Evolutionary conservation across 2,113 vertebrate genomes (phyloP).

Genomic region (rabbit (Oryctolagus cuniculus)): mOryCun1.1 NC_091444.1:54444501-54445000

Average conservation of each 20-base stretch:
- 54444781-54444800: slow-evolving; percentile 34
- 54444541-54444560: slow-evolving; percentile 10
- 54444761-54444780: background rate
- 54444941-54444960: slow-evolving; percentile 69
- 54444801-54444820: background rate
- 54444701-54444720: slow-evolving; percentile 42
- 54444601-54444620: slow-evolving; percentile 43
- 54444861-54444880: slow-evolving; percentile 31
- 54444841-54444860: slow-evolving; percentile 5
- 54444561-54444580: slow-evolving; percentile 39
- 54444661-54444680: background rate
- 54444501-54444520: slow-evolving; percentile 54
- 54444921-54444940: slow-evolving; percentile 72
- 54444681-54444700: background rate
- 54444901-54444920: slow-evolving; percentile 62
- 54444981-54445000: slow-evolving; percentile 75
- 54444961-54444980: slow-evolving; percentile 73
- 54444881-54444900: background rate
- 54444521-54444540: slow-evolving; percentile 53
- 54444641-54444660: slow-evolving; percentile 59
- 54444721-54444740: background rate
- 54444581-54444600: slow-evolving; percentile 15
- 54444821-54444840: slow-evolving; percentile 18
- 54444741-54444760: slow-evolving; percentile 48
- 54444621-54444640: slow-evolving; percentile 55